Conservation (phyloP, 1,140 invertebrate species). For the Marisa cornuarietis region DNA sequence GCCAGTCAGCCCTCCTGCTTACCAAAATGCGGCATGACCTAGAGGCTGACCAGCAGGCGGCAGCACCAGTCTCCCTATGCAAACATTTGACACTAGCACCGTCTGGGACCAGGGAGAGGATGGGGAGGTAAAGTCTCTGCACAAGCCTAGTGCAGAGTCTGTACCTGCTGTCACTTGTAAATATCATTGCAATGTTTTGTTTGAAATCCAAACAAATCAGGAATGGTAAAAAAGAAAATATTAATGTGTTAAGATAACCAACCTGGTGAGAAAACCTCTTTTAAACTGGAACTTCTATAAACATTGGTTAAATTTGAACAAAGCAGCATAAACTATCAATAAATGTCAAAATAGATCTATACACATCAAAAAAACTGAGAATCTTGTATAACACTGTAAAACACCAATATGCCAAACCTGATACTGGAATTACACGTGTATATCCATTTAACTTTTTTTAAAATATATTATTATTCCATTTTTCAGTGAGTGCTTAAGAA, state of each 20-base stretch:
- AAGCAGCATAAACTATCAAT: conserved; percentile 24
- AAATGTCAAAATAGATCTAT: conserved; percentile 25
- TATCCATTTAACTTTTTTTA: conserved; percentile 21
- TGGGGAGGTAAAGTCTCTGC: conserved; percentile 3
- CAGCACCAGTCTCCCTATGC: conserved; percentile 2
- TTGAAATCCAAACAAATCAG: conserved; percentile 44
- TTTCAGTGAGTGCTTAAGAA: conserved; percentile 9
- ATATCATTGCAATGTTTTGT: conserved; percentile 45
- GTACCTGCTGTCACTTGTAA: conserved; percentile 23
- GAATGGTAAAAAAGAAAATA: conserved; percentile 48
- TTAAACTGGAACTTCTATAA: conserved; percentile 26
- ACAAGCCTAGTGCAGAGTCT: conserved; percentile 9
- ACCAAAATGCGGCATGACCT: background rate
- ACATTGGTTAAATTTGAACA: conserved; percentile 18
- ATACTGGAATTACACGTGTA: conserved; percentile 27
- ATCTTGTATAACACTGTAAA: conserved; percentile 30
- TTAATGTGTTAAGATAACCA: conserved; percentile 10
- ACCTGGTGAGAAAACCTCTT: conserved; percentile 20
- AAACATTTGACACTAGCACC: conserved; percentile 1
- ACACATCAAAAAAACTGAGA: conserved; percentile 27
- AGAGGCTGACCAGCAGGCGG: background rate
- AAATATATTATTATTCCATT: conserved; percentile 1
- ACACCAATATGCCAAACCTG: conserved; percentile 24
- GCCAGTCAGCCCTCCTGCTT: no score
- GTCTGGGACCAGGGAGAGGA: conserved; percentile 13